A percentile compares a stretch with the other conserved stretches of the same genome.
Conservation (phyloP, 2,888 invertebrate genomes). For the Coelogynopora nodosa region DNA sequence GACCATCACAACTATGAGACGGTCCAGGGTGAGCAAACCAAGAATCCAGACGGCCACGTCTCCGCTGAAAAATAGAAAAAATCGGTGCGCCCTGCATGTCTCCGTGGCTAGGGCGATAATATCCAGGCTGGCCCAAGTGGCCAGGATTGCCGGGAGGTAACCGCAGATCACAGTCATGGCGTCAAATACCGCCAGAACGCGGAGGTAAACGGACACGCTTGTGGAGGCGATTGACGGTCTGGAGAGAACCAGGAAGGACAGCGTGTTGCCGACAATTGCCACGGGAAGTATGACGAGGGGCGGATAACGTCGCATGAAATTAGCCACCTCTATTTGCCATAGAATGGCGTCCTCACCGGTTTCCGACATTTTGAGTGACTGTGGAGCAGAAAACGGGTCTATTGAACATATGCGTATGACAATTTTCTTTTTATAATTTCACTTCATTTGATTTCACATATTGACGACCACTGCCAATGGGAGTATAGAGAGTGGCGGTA, state of each 20-base stretch:
- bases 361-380: too few species aligned
- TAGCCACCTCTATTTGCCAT: background rate
- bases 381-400: too few species aligned
- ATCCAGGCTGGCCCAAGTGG: background rate
- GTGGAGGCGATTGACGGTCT: background rate
- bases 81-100: slow-evolving; percentile 24
- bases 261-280: background rate
- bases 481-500: too few species aligned
- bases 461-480: too few species aligned
- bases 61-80: slow-evolving; percentile 3
- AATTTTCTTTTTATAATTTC: too few species aligned
- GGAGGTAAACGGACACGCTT: slow-evolving; percentile 21
- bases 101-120: background rate
- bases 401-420: too few species aligned
- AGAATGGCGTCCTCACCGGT: too few species aligned
- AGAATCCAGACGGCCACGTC: slow-evolving; percentile 33
- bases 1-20: slow-evolving; percentile 19
- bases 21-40: background rate
- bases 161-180: background rate
- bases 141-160: slow-evolving; percentile 4
- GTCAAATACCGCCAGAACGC: slow-evolving; percentile 34
- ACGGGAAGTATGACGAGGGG: background rate
- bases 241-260: background rate
- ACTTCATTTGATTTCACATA: too few species aligned
- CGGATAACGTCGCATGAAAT: background rate